These are phyloP conservation scores for Eptatretus burgeri DNA, from an alignment of 2,113 vertebrate species.

Conservation along the genomic window DNA sequence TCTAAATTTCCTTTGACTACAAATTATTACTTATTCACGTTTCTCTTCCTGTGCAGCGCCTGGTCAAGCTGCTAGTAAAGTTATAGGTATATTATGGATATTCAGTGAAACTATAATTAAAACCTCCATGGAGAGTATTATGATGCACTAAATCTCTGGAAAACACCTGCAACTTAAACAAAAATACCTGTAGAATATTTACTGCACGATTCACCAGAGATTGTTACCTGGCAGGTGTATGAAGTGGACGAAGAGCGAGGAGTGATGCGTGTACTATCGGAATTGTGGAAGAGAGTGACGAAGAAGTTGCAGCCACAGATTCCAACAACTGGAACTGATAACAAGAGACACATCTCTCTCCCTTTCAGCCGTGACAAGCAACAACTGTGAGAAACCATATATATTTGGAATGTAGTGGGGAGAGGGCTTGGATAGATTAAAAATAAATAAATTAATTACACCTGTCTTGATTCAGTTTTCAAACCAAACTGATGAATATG, in stretches of 20 bases:
- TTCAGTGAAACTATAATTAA: too few relatives aligned
- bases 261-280: slow-evolving; percentile 26
- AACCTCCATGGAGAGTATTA: too few relatives aligned
- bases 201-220: not conserved
- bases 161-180: not conserved
- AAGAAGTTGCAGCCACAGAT: slow-evolving; percentile 45
- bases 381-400: slow-evolving; percentile 42
- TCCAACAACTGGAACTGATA: slow-evolving; percentile 20
- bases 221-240: slow-evolving; percentile 27
- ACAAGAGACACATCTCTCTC: slow-evolving; percentile 43
- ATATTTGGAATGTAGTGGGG: slow-evolving; percentile 8
- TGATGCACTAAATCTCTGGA: too few relatives aligned
- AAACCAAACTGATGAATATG: too few relatives aligned
- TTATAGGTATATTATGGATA: too few relatives aligned
- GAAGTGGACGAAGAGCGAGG: slow-evolving; percentile 37
- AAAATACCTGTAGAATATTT: not conserved
- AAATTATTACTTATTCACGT: too few relatives aligned
- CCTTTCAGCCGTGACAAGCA: slow-evolving; percentile 74
- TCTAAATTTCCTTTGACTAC: too few relatives aligned
- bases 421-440: too few relatives aligned
- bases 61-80: too few relatives aligned
- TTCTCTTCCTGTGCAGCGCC: too few relatives aligned
- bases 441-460: not conserved
- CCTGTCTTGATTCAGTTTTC: too few relatives aligned
- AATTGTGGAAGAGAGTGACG: slow-evolving; percentile 28